Percentiles rank a stretch among this genome's conserved stretches.
These are phyloP conservation scores for Alauda arvensis DNA, from an alignment of 2,797 vertebrate genomes.

Conservation along the genomic window DNA sequence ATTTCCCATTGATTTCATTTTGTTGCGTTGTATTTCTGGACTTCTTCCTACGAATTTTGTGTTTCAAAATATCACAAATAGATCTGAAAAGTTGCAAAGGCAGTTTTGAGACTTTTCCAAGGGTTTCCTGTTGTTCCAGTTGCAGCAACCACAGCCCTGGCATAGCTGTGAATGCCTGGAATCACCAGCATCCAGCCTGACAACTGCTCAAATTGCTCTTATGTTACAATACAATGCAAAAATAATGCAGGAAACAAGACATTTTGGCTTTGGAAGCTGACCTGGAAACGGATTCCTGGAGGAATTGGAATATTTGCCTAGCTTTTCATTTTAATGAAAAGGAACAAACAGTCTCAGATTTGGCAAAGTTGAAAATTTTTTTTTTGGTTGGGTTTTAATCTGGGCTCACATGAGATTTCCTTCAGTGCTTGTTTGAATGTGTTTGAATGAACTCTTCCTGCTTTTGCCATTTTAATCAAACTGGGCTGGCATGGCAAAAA, in stretches of 20 bases:
- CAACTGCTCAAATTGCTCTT: background rate
- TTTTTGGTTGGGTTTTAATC: background rate
- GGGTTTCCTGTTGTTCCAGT: background rate
- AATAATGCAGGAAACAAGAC: slow-evolving; percentile 13
- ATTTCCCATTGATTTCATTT: background rate
- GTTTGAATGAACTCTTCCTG: slow-evolving; percentile 11
- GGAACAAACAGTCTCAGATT: background rate
- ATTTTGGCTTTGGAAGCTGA: slow-evolving; percentile 6
- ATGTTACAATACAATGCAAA: background rate
- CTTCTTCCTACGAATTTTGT: background rate
- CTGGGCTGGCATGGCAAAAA: background rate
- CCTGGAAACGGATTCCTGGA: slow-evolving; percentile 6
- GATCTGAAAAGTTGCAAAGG: background rate
- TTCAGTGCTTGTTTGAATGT: background rate
- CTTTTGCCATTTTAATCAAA: background rate
- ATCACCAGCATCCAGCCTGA: background rate
- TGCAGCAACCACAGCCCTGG: background rate
- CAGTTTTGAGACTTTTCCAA: background rate
- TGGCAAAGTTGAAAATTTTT: background rate
- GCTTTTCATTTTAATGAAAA: background rate
- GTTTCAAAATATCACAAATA: background rate
- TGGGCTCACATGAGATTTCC: background rate
- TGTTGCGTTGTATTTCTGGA: background rate
- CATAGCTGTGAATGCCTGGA: background rate
- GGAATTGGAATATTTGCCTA: background rate